Base-by-base conservation (phyloP, 2,888 invertebrate genomes). In the Drosophila prostipennis region DNA sequence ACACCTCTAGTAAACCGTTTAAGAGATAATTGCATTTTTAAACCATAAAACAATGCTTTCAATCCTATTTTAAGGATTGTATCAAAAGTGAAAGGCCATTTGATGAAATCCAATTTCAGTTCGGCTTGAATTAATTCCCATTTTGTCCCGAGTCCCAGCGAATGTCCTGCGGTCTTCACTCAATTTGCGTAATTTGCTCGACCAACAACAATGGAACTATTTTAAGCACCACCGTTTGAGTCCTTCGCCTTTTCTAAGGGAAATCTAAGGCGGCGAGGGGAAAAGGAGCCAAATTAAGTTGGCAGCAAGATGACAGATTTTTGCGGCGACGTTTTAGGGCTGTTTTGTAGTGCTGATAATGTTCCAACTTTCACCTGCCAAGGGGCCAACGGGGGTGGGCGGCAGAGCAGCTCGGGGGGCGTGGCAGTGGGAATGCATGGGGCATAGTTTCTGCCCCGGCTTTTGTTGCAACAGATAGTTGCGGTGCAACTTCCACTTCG, bases 111-210 rank as follows among this genome's bases (percentile, higher is more conserved):
- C 37, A 61, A 37, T 60, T 46, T 34, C 6, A 46, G 11, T 63
- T 10, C 19, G 43, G 69, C 34, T 53, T 16, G 16, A 52, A 34
- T 45, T 48, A 63, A 48, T 63, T 63, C 26, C 46, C 14, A 48
- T 63, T 57, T 32, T 49, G 54, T n/a, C 52, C 52, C 59, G 60
- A 68, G 64, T 68, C 46, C 54, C 51, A 40, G 45, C 46, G 57
- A 72, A 58, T 72, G 51, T 55, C 68, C 69, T 71, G 80, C 55
- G 80, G 74, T 65, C 61, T 43, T 63, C 61, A 80, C 71, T 74
- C 68, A 78, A 78, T 78, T 78, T 80, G 72, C 69, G 64, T 69
- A 77, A 77, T 80, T 77, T 74, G 58, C 59, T 54, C 51, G 75
- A 51, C 42, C 52, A 63, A 37, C 39, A 59, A 40, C 36, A 65